Conservation (phyloP, 2,888 invertebrate genomes). For the Agrochola macilenta region DNA sequence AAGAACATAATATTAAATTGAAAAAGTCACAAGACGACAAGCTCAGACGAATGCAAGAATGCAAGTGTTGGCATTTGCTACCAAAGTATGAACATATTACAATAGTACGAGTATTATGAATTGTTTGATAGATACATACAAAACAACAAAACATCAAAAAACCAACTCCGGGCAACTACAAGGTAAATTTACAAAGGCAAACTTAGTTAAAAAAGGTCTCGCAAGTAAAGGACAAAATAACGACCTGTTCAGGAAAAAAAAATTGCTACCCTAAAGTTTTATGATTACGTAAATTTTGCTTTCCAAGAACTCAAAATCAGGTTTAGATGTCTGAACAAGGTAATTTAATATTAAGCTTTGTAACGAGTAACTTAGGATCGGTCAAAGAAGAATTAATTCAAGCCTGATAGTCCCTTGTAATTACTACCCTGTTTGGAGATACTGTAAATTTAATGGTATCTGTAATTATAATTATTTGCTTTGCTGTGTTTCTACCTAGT, state of each 20-base stretch:
- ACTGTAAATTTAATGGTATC: slow-evolving; percentile 1
- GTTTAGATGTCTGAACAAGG: slow-evolving; percentile 29
- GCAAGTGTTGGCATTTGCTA: too few relatives aligned
- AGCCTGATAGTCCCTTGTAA: slow-evolving; percentile 5
- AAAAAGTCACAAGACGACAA: background rate
- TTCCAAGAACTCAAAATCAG: slow-evolving; percentile 20
- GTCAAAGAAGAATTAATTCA: slow-evolving; percentile 18
- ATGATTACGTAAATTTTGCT: slow-evolving; percentile 52
- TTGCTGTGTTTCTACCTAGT: background rate
- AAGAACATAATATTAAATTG: background rate
- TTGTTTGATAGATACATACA: background rate
- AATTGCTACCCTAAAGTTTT: slow-evolving; percentile 32
- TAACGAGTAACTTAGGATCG: slow-evolving; percentile 24
- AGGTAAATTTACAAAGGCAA: slow-evolving; percentile 53
- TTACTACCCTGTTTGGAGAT: slow-evolving; percentile 4
- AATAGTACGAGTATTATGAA: background rate
- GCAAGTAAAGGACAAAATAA: slow-evolving; percentile 45
- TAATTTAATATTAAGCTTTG: slow-evolving; percentile 39
- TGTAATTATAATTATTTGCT: slow-evolving; percentile 3
- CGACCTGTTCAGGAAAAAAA: slow-evolving; percentile 47
- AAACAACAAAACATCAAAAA: slow-evolving; percentile 35
- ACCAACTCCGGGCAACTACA: slow-evolving; percentile 23
- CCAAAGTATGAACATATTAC: background rate
- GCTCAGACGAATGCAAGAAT: background rate
- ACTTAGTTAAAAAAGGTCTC: slow-evolving; percentile 60